Base-by-base conservation (phyloP, 2,888 invertebrate genomes). In the Volucella zonaria region DNA sequence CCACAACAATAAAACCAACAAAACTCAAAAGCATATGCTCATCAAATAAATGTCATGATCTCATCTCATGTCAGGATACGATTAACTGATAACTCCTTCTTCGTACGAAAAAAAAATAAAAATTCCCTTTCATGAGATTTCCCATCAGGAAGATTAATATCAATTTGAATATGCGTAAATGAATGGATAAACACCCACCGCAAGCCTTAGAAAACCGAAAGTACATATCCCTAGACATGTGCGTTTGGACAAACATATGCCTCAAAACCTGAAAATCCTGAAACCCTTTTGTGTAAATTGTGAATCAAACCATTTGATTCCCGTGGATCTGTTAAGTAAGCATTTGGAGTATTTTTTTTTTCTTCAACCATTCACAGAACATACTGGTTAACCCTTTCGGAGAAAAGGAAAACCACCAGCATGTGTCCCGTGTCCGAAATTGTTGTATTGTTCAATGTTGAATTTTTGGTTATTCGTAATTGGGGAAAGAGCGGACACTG, bases 121-220 rank as follows among this genome's bases (percentile, higher is more conserved):
- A 85, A 73, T 76, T 73, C 67, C 43, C 76, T 81, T 81, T 85
- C 76, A 67, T 14, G 14, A 9, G 61, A 71, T 67, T 73, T 47
- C 61, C 71, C 75, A 31, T 59, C 71, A 49, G 1, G 51, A 64
- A 81, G 85, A 85, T 85, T 85, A 76, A 85, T 85, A 85, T 85
- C 85, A 73, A 68, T 68, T 81, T 81, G 68, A 85, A 81, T 77
- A 85, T 81, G 73, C 85, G 73, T 77, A 81, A 81, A 85, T 73
- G 73, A 18, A 56, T 38, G 40, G 71, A 68, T 79, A 82, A 82
- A 85, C 81, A 85, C 85, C 85, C 81, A 85, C 85, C 75, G 61
- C 42, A 14, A 42, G 49, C 18, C 15, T 58, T 43, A 12, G 23
- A 42, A 47, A 81, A 85, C 47, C 45, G 85, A 85, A 77, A 85